phyloP scores from a whole-genome alignment of 2,888 invertebrate genomes.

The Schizaphis graminum region DNA sequence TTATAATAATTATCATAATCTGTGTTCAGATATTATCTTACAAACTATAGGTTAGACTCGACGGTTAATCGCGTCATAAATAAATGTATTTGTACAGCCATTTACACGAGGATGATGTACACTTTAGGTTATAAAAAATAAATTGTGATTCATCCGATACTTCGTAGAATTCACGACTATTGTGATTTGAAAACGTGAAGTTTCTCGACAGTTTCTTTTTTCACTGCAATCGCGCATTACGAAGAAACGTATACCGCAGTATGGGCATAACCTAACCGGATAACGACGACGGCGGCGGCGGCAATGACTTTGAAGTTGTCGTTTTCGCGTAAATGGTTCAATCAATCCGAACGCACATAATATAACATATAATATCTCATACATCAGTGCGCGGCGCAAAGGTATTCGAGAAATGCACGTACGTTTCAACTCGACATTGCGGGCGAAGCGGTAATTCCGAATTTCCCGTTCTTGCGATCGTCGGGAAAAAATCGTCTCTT shows the following conservation, averaged over 20 bases:
- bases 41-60: not conserved
- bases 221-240: not conserved
- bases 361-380: not conserved
- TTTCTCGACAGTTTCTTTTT: not conserved
- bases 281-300: not conserved
- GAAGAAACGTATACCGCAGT: not conserved
- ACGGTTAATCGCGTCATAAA: not conserved
- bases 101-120: not conserved
- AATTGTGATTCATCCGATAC: not conserved
- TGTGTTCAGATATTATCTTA: not conserved
- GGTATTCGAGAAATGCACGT: not conserved
- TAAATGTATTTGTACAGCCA: not conserved
- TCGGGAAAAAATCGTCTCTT: not conserved
- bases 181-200: not conserved
- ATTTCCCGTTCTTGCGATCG: not conserved
- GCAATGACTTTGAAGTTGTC: conserved; percentile 24
- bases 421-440: not conserved
- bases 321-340: conserved; percentile 28
- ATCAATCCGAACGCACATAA: conserved; percentile 23
- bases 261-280: not conserved
- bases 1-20: not conserved
- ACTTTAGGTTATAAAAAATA: not conserved
- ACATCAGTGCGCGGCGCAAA: not conserved
- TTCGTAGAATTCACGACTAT: not conserved
- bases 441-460: not conserved